These are phyloP conservation scores for Temnopleurus reevesii DNA, from an alignment of 53 echinoderm and acorn worm genomes.

Conservation along the genomic window DNA sequence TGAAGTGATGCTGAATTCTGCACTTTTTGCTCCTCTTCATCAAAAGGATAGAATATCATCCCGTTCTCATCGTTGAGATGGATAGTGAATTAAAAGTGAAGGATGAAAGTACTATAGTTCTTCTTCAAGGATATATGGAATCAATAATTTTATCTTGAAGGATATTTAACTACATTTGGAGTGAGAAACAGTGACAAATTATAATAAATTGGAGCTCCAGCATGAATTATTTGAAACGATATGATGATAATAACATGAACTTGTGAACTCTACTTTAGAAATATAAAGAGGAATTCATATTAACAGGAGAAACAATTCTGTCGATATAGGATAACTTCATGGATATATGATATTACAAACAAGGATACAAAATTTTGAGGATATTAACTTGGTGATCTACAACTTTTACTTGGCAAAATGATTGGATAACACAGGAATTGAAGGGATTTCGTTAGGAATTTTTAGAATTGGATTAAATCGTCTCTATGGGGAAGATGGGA, in stretches of 20 bases:
- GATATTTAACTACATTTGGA: not conserved
- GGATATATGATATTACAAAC: not conserved
- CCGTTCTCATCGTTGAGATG: not conserved
- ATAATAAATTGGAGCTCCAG: too few relatives aligned
- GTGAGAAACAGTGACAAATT: not conserved
- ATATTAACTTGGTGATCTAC: not conserved
- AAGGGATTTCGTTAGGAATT: not conserved
- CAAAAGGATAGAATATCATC: not conserved
- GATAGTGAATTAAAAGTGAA: not conserved
- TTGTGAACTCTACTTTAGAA: too few relatives aligned
- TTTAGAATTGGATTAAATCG: not conserved
- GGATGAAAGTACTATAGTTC: not conserved
- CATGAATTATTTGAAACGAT: too few relatives aligned
- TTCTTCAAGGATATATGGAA: not conserved
- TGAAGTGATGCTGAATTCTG: not conserved
- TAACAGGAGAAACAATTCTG: too few relatives aligned
- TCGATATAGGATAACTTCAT: not conserved
- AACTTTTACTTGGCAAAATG: not conserved
- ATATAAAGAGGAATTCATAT: not conserved
- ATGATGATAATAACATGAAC: not conserved
- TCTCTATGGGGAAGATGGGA: constrained; percentile 41
- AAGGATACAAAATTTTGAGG: not conserved
- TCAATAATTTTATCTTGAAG: not conserved
- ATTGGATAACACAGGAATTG: not conserved
- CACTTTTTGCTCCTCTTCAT: not conserved